A percentile compares a stretch with the other conserved stretches of the same genome.
Conservation (phyloP, 2,797 vertebrate species). For the Alectoris magna region DNA sequence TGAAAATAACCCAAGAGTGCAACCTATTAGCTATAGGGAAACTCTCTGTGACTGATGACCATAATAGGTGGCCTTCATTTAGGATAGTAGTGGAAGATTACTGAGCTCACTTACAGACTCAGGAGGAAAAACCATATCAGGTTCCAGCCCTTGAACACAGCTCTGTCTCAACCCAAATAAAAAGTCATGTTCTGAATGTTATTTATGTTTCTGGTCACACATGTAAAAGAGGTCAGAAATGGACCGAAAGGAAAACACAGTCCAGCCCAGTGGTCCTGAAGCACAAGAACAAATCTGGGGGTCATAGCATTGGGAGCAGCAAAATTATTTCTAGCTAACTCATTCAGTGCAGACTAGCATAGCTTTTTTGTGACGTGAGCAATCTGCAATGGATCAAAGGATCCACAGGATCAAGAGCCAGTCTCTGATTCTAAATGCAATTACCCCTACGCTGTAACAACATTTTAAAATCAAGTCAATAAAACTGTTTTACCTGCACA, state of each 20-base stretch:
- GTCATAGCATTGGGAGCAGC: neutral
- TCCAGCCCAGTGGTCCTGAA: neutral
- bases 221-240: neutral
- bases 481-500: neutral
- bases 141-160: neutral
- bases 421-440: neutral
- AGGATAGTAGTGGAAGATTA: neutral
- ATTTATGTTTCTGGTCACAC: neutral
- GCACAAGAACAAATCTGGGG: neutral
- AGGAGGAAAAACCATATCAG: neutral
- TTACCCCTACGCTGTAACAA: neutral
- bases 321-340: neutral
- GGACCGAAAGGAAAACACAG: neutral
- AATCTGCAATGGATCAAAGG: neutral
- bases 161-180: neutral
- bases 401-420: neutral
- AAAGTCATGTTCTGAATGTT: neutral
- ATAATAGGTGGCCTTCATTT: constrained; percentile 12
- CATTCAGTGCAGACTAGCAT: neutral
- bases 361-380: rapidly evolving
- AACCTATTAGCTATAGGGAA: neutral
- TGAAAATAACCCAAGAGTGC: constrained; percentile 15
- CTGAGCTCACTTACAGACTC: neutral
- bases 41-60: neutral
- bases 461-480: neutral